phyloP scores from a whole-genome alignment of 2,888 invertebrate species.

The Tribolium freemani region DNA sequence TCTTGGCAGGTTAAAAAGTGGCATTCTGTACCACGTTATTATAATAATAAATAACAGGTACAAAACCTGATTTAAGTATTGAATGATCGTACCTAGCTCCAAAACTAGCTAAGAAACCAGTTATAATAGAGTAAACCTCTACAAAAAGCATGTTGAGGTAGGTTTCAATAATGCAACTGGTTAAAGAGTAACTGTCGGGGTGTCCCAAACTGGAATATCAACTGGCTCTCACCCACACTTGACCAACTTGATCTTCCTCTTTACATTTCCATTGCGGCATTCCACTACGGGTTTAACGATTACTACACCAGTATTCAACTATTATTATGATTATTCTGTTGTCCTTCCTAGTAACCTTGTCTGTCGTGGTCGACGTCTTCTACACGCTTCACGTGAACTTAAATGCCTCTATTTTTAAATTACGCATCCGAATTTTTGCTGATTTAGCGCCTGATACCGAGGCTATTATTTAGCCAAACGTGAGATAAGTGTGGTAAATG shows the following conservation, averaged over 20 bases:
- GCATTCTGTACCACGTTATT: conserved; percentile 36
- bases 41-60: conserved; percentile 48
- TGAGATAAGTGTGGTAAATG: conserved; percentile 16
- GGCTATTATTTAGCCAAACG: not conserved
- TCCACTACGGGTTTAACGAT: conserved; percentile 48
- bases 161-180: conserved; percentile 61
- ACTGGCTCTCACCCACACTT: conserved; percentile 58
- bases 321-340: conserved; percentile 45
- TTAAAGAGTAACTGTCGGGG: conserved; percentile 55
- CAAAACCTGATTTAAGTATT: conserved; percentile 61
- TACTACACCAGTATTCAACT: conserved; percentile 39
- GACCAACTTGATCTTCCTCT: conserved; percentile 53
- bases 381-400: conserved; percentile 41
- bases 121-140: conserved; percentile 61
- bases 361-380: conserved; percentile 49
- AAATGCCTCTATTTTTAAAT: conserved; percentile 14
- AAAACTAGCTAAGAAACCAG: conserved; percentile 62
- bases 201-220: conserved; percentile 62
- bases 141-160: conserved; percentile 62
- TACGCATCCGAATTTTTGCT: not conserved
- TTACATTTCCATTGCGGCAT: conserved; percentile 47
- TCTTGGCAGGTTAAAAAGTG: conserved; percentile 20
- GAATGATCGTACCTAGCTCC: conserved; percentile 61
- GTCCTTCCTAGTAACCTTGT: conserved; percentile 49
- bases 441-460: conserved; percentile 14